Base-by-base conservation (phyloP, 2,113 vertebrate species). In the Hyaena hyaena region DNA sequence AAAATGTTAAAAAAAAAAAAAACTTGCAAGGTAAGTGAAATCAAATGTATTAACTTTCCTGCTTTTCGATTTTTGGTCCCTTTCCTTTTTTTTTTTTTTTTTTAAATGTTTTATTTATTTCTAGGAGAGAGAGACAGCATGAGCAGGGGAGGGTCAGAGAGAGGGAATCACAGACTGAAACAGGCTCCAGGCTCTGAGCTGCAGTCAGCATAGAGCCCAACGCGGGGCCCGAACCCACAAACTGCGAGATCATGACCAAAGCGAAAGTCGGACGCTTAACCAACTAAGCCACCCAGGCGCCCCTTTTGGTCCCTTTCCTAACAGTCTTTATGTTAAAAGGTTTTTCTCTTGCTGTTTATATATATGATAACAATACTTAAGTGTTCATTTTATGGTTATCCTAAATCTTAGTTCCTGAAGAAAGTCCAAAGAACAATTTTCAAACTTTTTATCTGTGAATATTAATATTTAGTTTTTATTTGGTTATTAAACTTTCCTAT, bases 21-120 rank as follows among this genome's bases (percentile, higher is more conserved):
- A 35, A 35, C 26, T 31, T 79, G 55, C 26, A 89, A 81, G 83
- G 63, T 86, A 94, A 96, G 86, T 94, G 81, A 88, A 90, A 45
- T 65, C 24, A 83, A 66, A 76, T 86, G 23, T 26, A 53, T 45
- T 50, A 81, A 65, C n/a, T 53, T 71, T 88, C 71, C n/a, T 31
- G 17, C 11, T 71, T 90, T 93, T 45, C 61, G 65, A 2, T 48
- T 77, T 80, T 95, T 69, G 53, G 43, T 90, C 48, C 82, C 31
- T 94, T 93, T 35, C 35, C 35, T 35, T 35, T 35, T 35, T 35
- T 35, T 35, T 35, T 35, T 35, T 35, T 35, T 35, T 35, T 35
- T 35, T 35, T 35, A 2, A 35, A 35, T 35, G 35, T 35, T 35
- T 35, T 35, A 35, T 35, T 35, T 35, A 35, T 35, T 35, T 35